Evolutionary conservation across 2,797 vertebrate genomes (phyloP).

Genomic region (Diceros bicornis): DNA sequence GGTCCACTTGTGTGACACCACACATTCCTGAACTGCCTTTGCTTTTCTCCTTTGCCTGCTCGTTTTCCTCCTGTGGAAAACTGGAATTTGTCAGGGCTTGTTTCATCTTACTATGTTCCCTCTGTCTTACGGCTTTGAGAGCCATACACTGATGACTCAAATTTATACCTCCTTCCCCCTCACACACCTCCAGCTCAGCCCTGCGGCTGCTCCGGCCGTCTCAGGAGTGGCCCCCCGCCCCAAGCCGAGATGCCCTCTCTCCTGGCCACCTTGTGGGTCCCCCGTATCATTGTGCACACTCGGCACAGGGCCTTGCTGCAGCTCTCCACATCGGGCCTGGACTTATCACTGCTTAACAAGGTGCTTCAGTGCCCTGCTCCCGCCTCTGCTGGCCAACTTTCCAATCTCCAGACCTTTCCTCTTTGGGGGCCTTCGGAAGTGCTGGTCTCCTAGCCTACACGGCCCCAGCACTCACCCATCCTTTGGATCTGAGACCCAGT

Average conservation of each 20-base stretch:
- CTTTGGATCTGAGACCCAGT: background rate
- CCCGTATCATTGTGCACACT: rapidly evolving
- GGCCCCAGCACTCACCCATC: background rate
- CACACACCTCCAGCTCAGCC: background rate
- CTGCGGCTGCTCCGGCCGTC: background rate
- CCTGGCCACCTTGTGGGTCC: rapidly evolving
- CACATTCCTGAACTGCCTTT: rapidly evolving
- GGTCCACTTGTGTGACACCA: rapidly evolving
- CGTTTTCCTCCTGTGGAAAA: background rate
- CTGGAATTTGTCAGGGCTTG: rapidly evolving
- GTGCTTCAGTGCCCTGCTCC: background rate
- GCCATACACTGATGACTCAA: rapidly evolving
- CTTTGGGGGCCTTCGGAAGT: background rate
- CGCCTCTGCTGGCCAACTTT: background rate
- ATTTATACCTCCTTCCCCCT: no score
- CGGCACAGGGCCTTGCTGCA: background rate
- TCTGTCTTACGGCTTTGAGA: background rate
- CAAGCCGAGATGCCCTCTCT: background rate
- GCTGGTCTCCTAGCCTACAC: background rate
- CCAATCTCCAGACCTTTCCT: background rate
- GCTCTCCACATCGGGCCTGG: background rate
- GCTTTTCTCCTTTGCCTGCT: rapidly evolving
- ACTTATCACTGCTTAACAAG: background rate
- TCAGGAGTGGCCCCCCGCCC: background rate
- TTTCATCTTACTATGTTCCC: no score